Base-by-base conservation (phyloP, 2,888 invertebrate species). In the Andrena chrysosceles region DNA sequence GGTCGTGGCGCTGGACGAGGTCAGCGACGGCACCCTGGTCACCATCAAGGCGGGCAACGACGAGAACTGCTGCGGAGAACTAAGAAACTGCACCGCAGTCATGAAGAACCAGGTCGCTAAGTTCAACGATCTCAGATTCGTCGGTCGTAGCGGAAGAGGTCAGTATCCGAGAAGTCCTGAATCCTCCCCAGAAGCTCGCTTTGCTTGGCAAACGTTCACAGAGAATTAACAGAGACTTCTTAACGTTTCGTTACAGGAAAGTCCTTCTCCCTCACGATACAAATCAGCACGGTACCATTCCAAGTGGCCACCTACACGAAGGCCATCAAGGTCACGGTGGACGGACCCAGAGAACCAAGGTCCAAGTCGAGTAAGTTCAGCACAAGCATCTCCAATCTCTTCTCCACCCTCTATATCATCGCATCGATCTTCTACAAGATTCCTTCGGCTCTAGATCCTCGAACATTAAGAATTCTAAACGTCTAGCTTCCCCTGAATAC, bases 241-340 rank as follows among this genome's bases (percentile, higher is more conserved):
- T 85, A 77, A 31, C 42, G 42, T 76, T 74, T 87, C 81, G 54
- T 92, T 93, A 10, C 94, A 96, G 97, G 96, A 70, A 99, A 99
- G 94, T 97, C 98, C 59, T 99, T 99, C 94, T 97, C 98, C 10
- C 94, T 99, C 90, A 98, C 99, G 88, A 99, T 99, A 94, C 98
- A 98, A 89, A 98, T 99, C 92, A 97, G 96, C 93, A 96, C 97
- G 3, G 95, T 96, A 87, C 96, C 96, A 10, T 95, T 96, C 85
- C 99, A 99, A 95, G 96, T 99, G 35, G 98, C 99, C 68, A 97
- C 98, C 4, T 99, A 99, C 94, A 96, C 95, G 91, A 99, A 99
- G 94, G 99, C 99, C 72, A 99, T 99, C 94, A 99, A 99, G 96
- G 99, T 99, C 76, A 99, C 99, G 29, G 99, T 99, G 48, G 99